Evolutionary conservation across 2,797 vertebrate species (phyloP).

Genomic region (Sitta carolinensis): DNA sequence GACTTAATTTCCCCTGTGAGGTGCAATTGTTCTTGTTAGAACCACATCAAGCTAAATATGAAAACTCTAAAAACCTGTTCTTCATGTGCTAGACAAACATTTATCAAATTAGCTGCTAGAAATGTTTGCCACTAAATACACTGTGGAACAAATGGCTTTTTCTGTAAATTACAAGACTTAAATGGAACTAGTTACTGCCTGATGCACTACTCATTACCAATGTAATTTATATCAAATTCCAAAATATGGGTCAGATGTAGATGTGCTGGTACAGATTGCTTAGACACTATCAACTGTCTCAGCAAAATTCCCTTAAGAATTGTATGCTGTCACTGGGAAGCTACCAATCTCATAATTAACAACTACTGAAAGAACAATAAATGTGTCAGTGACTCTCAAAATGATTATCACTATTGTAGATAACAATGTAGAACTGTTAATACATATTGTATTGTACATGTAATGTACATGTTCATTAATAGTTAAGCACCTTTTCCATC

Average conservation of each 20-base stretch:
- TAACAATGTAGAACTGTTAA: neutral
- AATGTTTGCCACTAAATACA: conserved; percentile 43
- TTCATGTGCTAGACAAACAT: neutral
- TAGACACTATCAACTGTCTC: neutral
- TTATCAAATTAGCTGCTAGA: conserved; percentile 27
- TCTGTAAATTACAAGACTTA: conserved; percentile 32
- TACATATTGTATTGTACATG: too few relatives aligned
- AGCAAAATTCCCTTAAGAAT: conserved; percentile 28
- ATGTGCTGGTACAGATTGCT: conserved; percentile 15
- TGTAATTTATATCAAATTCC: conserved; percentile 33
- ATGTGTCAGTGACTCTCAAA: neutral
- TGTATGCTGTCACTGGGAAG: conserved; percentile 1
- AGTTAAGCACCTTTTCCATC: neutral
- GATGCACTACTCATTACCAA: conserved; percentile 2
- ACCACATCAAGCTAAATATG: conserved; percentile 13
- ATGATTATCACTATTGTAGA: neutral
- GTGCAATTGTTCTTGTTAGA: conserved; percentile 27
- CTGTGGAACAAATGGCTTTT: conserved; percentile 12
- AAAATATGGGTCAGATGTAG: conserved; percentile 34
- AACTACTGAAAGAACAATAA: conserved; percentile 45
- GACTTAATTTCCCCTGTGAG: neutral
- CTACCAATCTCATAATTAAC: conserved; percentile 28
- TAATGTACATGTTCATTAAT: neutral
- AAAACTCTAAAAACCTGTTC: neutral
- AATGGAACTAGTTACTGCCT: conserved; percentile 42